Evolutionary conservation across 2,113 vertebrate genomes (phyloP), one percentile per base, ranked within the genome.

Genomic region (Burhinus oedicnemus): DNA sequence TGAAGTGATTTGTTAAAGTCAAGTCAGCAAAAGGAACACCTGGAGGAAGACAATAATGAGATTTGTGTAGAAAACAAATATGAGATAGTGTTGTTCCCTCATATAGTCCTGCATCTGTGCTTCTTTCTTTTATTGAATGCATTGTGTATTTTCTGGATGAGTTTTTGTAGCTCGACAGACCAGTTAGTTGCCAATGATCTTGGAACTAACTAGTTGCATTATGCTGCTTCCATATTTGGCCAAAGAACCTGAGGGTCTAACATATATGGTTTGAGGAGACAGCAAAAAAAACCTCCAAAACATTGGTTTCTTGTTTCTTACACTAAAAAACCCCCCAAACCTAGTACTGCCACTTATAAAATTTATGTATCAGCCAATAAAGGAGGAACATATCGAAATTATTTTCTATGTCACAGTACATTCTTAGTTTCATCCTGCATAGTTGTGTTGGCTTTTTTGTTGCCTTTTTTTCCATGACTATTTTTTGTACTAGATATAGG

Each of bases 1-100:
- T 27, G 30, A 87, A 88, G 75, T 65, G 69, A 94, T 97, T 97
- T 97, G 81, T 97, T 96, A 94, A 92, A 97, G 88, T 94, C 91
- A 96, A 95, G 64, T 70, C 84, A 95, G 89, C 74, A 84, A 95
- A 96, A 86, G 64, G 65, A 96, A 66, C 83, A 97, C 86, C 90
- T 97, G 91, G 88, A 97, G 36, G 20, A 93, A 82, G 66, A 55
- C 75, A 94, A 64, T 84, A 79, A 61, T 44, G 77, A 95, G 76
- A 91, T 87, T 66, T 78, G 26, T 62, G n/a, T 84, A 61, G 89
- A 84, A 96, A 94, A 94, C 26, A 90, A 95, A 68, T 55, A 69
- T 6, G 66, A 44, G 52, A 47, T 6, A 38, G 5, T 83, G 83
- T 88, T 74, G 30, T 26, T 68, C 65, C 54, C 13, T 78, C 23